These are phyloP conservation scores for Euphydryas editha DNA, from an alignment of 2,888 invertebrate genomes.

Conservation along the genomic window DNA sequence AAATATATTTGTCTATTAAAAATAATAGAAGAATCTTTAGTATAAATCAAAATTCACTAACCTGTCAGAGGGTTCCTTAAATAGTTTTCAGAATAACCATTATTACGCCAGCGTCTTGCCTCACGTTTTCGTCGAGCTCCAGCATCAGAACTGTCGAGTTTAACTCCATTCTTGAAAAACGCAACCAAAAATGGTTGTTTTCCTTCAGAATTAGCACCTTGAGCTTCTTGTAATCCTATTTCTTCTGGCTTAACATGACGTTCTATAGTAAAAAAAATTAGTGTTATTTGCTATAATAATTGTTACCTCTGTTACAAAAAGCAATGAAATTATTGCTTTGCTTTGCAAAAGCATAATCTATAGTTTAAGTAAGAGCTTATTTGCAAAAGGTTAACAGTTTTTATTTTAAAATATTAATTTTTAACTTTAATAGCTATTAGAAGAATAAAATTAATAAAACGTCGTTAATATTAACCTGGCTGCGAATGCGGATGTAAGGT, in stretches of 20 bases:
- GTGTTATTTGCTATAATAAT: constrained; percentile 5
- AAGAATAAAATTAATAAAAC: too few relatives aligned
- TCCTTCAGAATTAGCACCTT: constrained; percentile 85
- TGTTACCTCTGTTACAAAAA: too few relatives aligned
- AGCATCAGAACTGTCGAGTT: constrained; percentile 76
- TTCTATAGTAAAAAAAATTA: constrained; percentile 68
- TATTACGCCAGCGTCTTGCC: constrained; percentile 82
- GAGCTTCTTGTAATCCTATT: constrained; percentile 91
- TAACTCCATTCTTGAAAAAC: constrained; percentile 89
- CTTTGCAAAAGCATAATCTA: too few relatives aligned
- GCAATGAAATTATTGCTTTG: too few relatives aligned
- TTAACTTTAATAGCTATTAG: background rate
- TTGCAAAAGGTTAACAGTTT: background rate
- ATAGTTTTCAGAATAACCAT: constrained; percentile 79
- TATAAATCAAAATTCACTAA: constrained; percentile 44
- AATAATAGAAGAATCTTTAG: background rate
- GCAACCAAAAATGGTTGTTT: constrained; percentile 97
- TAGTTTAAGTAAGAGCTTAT: too few relatives aligned
- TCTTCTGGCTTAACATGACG: constrained; percentile 93
- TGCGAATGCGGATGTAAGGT: constrained; percentile 89
- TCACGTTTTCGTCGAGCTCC: constrained; percentile 84
- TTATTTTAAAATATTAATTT: background rate
- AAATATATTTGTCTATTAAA: background rate
- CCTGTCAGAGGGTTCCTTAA: constrained; percentile 83
- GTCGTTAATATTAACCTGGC: constrained; percentile 76